phyloP scores from a whole-genome alignment of 2,888 invertebrate genomes.

The Elysia crispata region DNA sequence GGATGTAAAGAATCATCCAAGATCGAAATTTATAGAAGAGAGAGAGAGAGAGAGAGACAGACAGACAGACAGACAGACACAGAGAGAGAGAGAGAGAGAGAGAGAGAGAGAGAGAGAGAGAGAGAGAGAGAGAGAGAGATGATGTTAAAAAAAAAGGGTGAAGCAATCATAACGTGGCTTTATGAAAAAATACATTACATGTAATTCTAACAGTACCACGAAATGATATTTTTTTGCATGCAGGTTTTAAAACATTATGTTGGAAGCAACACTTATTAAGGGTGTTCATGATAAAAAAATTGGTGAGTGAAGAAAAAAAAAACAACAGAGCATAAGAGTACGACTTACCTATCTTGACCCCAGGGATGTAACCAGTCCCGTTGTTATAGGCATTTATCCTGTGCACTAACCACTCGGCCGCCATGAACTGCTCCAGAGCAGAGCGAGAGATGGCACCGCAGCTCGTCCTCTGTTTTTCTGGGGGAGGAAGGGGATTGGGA shows the following conservation, averaged over 20 bases:
- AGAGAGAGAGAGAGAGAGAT: background rate
- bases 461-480: background rate
- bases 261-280: too few species aligned
- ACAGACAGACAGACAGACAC: background rate
- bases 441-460: constrained; percentile 56
- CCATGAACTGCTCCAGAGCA: constrained; percentile 58
- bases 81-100: constrained; percentile 3
- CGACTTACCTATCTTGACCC: constrained; percentile 60
- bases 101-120: constrained; percentile 11
- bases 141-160: too few species aligned
- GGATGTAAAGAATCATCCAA: too few species aligned
- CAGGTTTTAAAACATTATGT: too few species aligned
- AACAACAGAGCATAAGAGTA: too few species aligned
- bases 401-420: constrained; percentile 65
- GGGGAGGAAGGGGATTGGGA: background rate
- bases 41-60: too few species aligned
- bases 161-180: too few species aligned
- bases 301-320: background rate
- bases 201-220: too few species aligned
- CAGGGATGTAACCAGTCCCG: constrained; percentile 55
- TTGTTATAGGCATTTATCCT: constrained; percentile 57
- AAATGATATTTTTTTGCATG: too few species aligned
- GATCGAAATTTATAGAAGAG: background rate
- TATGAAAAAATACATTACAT: too few species aligned
- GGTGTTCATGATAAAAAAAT: too few species aligned